Percentiles rank a stretch among this genome's conserved stretches.
phyloP scores from a whole-genome alignment of 1,140 invertebrate genomes.

The Drosophila ercepeae region DNA sequence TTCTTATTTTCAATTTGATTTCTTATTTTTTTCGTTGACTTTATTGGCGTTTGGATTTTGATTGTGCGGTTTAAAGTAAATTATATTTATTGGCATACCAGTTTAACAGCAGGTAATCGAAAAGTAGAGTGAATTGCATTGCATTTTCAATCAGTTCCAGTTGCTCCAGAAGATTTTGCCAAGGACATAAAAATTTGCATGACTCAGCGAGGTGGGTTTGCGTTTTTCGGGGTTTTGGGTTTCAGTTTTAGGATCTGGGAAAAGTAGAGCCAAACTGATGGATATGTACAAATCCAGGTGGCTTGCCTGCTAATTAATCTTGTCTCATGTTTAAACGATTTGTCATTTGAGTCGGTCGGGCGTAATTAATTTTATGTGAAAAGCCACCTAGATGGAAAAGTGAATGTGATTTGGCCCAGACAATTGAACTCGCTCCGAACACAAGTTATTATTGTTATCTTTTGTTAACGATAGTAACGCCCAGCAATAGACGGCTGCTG shows the following conservation, averaged over 20 bases:
- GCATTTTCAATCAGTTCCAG: conserved; percentile 33
- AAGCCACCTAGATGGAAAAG: conserved; percentile 56
- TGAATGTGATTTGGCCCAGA: conserved; percentile 58
- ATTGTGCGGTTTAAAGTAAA: conserved; percentile 61
- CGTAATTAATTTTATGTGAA: conserved; percentile 69
- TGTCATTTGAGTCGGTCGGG: conserved; percentile 58
- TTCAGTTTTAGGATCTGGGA: conserved; percentile 16
- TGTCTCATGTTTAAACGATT: conserved; percentile 67
- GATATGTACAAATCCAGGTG: conserved; percentile 42
- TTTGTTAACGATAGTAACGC: conserved; percentile 75
- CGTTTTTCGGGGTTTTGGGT: neutral
- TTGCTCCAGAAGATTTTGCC: conserved; percentile 19
- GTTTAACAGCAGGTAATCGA: conserved; percentile 41
- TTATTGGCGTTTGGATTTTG: conserved; percentile 74
- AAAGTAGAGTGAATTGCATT: conserved; percentile 28
- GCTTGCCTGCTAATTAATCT: conserved; percentile 71
- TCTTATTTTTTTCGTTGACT: no score
- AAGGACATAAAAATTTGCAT: conserved; percentile 8
- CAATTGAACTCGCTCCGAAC: conserved; percentile 59
- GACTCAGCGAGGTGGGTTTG: conserved; percentile 38
- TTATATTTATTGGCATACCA: conserved; percentile 60
- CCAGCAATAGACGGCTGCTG: conserved; percentile 25
- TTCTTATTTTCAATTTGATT: conserved; percentile 59
- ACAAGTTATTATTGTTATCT: conserved; percentile 66
- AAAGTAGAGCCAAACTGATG: conserved; percentile 20